Evolutionary conservation across 2,113 vertebrate species (phyloP).

Genomic region (Alethe castanea): DNA sequence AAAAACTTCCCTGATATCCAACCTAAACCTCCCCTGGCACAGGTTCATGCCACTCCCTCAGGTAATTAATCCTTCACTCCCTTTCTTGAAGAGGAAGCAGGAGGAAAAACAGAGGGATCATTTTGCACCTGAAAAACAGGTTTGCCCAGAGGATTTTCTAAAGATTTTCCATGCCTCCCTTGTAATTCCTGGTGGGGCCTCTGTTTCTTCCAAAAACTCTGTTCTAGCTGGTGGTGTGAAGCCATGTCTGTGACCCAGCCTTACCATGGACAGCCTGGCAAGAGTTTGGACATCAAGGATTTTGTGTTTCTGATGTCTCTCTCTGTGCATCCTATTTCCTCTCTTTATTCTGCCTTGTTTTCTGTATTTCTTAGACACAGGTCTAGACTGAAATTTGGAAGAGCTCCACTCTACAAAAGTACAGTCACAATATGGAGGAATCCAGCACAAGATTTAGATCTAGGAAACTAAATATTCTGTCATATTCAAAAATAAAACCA

Average conservation of each 20-base stretch:
- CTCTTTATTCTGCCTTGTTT: background rate
- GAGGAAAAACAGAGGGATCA: background rate
- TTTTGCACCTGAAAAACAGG: background rate
- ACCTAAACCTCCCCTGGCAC: background rate
- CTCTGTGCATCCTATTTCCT: fast-evolving
- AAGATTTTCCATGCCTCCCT: background rate
- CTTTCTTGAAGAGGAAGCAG: background rate
- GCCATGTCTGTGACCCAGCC: background rate
- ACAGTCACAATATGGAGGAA: background rate
- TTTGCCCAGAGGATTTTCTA: background rate
- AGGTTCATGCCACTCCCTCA: background rate
- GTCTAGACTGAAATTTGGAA: background rate
- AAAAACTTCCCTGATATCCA: background rate
- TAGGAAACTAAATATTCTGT: background rate
- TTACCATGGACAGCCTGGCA: background rate
- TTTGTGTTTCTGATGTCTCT: background rate
- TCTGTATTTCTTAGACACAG: background rate
- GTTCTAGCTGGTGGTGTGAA: background rate
- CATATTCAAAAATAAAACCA: background rate
- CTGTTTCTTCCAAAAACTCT: background rate
- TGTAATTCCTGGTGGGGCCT: background rate
- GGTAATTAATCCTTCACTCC: background rate
- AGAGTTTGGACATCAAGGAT: background rate
- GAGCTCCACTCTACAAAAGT: background rate
- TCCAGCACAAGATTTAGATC: background rate